Evolutionary conservation across 2,888 invertebrate species (phyloP), one percentile per base, ranked within the genome.

Genomic region (Choreutis nemorana): DNA sequence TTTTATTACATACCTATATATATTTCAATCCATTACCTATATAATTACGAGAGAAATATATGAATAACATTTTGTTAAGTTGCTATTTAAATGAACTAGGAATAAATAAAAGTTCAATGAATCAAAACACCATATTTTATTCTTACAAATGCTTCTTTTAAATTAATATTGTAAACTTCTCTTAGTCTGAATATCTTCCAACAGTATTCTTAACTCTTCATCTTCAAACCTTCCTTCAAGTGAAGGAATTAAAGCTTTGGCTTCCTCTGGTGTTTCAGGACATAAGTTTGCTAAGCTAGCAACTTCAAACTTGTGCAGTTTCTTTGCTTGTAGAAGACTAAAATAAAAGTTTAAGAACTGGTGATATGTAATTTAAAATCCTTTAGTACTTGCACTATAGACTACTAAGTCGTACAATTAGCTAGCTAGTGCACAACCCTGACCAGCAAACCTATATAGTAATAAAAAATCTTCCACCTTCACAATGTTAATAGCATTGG

Each of bases 101-200:
- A 7, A 6, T 18, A 7, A 18, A 8, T 18, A 18, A 7, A 18
- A 18, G 8, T 18, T n/a, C n/a, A 18, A 18, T 8, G 7, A 18
- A 7, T 5, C 8, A 18, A 18, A 18, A 18, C 5, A 5, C 8
- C 8, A 18, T 6, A 18, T 18, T 18, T 18, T 8, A 18, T 5
- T 18, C 18, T 18, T 18, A 18, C n/a, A n/a, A n/a, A n/a, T n/a
- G n/a, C n/a, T n/a, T n/a, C n/a, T n/a, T n/a, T n/a, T n/a, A n/a
- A n/a, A 25, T 36, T 82, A 96, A 75, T 96, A 97, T 64, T 99
- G 98, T 58, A 99, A 91, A 68, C 97, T 97, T 57, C 97, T 85
- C 66, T 99, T 98, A 0, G 97, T 97, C 71, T 97, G 96, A 59
- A 99, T 96, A 58, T 99, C 98, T 58, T 99, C 98, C 35, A 99